Evolutionary conservation across 1,140 invertebrate genomes (phyloP).

Genomic region (Epicauta chinensis): DNA sequence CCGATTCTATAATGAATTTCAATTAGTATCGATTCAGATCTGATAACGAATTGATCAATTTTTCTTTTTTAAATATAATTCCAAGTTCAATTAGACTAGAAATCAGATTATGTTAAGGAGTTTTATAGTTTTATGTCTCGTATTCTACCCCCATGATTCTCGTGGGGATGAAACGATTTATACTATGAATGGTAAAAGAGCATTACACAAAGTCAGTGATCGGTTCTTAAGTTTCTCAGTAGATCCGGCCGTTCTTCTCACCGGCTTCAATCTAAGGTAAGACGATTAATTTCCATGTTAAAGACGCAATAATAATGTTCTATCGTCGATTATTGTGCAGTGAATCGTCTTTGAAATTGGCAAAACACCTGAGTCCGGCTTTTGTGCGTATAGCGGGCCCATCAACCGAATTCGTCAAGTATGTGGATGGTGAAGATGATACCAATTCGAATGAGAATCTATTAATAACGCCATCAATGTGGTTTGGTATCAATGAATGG

Average conservation of each 20-base stretch:
- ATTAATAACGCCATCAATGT: constrained; percentile 37
- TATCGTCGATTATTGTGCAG: constrained; percentile 29
- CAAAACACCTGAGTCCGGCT: constrained; percentile 52
- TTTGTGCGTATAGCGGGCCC: constrained; percentile 55
- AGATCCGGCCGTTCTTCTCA: constrained; percentile 48
- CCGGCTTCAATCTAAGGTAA: constrained; percentile 43
- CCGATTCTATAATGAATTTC: too few species aligned
- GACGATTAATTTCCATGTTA: too few species aligned
- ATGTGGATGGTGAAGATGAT: constrained; percentile 40
- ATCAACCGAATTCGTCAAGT: constrained; percentile 47
- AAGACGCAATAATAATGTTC: constrained; percentile 32
- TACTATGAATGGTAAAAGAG: constrained; percentile 28
- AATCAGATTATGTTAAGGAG: too few species aligned
- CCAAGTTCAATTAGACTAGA: too few species aligned
- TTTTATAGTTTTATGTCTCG: too few species aligned
- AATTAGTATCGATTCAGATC: too few species aligned
- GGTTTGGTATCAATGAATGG: constrained; percentile 46
- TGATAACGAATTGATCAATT: too few species aligned
- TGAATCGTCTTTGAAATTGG: constrained; percentile 49
- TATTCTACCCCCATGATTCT: neutral
- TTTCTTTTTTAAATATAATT: too few species aligned
- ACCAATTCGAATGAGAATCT: constrained; percentile 20
- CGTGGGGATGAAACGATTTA: constrained; percentile 22
- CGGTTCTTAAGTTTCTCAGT: constrained; percentile 59
- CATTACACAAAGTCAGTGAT: constrained; percentile 45